Base-by-base conservation (phyloP, 2,888 invertebrate species). In the Embidobia sp. region DNA sequence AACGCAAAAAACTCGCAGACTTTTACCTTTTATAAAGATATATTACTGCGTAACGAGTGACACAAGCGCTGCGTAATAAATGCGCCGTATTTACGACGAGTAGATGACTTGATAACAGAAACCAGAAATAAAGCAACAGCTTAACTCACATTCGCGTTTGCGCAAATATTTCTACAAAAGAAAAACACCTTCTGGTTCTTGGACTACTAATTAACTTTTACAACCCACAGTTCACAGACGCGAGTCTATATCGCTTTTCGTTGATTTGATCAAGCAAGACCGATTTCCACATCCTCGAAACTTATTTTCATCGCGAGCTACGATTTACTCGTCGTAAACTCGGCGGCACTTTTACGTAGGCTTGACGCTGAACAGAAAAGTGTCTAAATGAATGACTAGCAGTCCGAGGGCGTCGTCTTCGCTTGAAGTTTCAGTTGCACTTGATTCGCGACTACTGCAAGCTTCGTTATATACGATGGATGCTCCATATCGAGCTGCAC, bases 11-110 rank as follows among this genome's bases (percentile, higher is more conserved):
- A 61, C 44, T 66, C 59, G 19, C 57, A 66, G 15, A 35, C 22
- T 46, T 57, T 67, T 53, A 61, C 51, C 51, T 22, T 61, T 55
- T 42, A 49, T 57, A 49, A 64, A 73, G 49, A 73, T 49, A 57
- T 44, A 57, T 63, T 40, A 51, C 69, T 70, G 51, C 44, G 48
- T 64, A 64, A 57, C 44, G 31, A 63, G 57, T 76, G 69, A 76
- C 69, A 69, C 40, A 16, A 55, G 55, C 37, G 27, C 49, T 18
- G 69, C 57, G 75, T 33, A 44, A 63, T 64, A 57, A 69, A 63
- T 48, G 35, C 37, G 37, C 33, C 11, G 33, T 35, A 33, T 75
- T 63, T 66, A 61, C 59, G 66, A 46, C 31, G 37, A 61, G 55
- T 49, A 64, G 40, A 64, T 33, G 64, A 49, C 3, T 3, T 48